Evolutionary conservation across 92 coral and sea anemone genomes (phyloP).

Genomic region (Phenganax subtilis): DNA sequence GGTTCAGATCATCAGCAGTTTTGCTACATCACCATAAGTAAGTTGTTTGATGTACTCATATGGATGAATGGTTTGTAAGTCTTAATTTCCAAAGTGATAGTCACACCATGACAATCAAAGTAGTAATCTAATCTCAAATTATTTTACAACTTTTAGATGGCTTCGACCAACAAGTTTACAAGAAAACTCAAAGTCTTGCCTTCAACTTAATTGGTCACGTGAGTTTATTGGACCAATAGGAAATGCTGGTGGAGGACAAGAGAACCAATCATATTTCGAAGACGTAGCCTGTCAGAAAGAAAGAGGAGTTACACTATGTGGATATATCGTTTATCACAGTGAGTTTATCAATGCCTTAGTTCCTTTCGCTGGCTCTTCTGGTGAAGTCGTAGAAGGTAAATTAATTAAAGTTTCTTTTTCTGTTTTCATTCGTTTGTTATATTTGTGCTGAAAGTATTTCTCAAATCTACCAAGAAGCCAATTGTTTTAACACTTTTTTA

Average conservation of each 20-base stretch:
- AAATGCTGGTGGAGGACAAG: slow-evolving; percentile 57
- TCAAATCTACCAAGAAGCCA: too few species aligned
- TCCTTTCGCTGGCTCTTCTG: slow-evolving; percentile 50
- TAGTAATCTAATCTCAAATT: background rate
- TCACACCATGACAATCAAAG: too few species aligned
- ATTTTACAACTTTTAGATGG: slow-evolving; percentile 57
- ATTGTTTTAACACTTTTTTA: too few species aligned
- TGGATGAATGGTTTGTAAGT: too few species aligned
- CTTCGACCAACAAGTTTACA: slow-evolving; percentile 23
- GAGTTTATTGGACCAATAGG: slow-evolving; percentile 84
- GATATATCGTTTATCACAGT: slow-evolving; percentile 66
- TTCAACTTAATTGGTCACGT: slow-evolving; percentile 65
- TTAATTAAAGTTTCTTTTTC: background rate
- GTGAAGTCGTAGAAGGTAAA: slow-evolving; percentile 25
- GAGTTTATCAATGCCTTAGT: slow-evolving; percentile 69
- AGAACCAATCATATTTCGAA: slow-evolving; percentile 57
- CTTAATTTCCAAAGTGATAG: too few species aligned
- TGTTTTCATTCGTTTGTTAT: background rate
- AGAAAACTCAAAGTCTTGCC: background rate
- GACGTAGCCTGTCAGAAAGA: slow-evolving; percentile 58
- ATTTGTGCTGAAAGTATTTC: too few species aligned
- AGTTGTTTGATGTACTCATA: background rate
- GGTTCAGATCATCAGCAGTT: slow-evolving; percentile 93
- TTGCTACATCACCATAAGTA: slow-evolving; percentile 80
- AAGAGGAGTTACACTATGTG: slow-evolving; percentile 52